Evolutionary conservation across 2,797 vertebrate species (phyloP).

Genomic region (Sebastes minor): DNA sequence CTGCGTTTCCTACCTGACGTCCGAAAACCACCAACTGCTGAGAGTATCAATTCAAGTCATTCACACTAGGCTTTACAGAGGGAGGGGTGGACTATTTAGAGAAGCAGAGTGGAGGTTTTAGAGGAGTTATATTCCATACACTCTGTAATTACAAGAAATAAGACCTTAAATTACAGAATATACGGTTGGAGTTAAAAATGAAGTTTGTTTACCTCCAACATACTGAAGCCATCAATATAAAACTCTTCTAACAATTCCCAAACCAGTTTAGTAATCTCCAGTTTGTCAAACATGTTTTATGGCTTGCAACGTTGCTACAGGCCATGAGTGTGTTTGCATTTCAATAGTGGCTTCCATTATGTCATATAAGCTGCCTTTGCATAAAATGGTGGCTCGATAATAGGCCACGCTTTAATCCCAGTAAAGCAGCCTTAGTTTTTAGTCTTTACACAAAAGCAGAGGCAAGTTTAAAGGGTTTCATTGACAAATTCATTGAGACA

Average conservation of each 20-base stretch:
- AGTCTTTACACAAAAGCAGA: background rate
- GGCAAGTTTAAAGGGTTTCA: background rate
- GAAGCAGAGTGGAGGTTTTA: conserved; percentile 50
- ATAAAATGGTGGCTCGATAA: conserved; percentile 22
- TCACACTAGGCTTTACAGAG: conserved; percentile 44
- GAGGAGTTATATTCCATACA: conserved; percentile 31
- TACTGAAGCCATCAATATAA: background rate
- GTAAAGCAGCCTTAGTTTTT: background rate
- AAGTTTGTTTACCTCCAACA: conserved; percentile 14
- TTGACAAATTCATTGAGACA: background rate
- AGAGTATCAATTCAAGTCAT: conserved; percentile 47
- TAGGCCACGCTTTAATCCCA: background rate
- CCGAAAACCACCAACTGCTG: conserved; percentile 45
- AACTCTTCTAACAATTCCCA: background rate
- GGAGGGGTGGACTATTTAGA: conserved; percentile 60
- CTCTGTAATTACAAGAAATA: conserved; percentile 65
- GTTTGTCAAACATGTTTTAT: conserved; percentile 10
- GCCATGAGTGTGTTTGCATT: conserved; percentile 27
- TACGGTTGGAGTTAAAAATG: conserved; percentile 46
- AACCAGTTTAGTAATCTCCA: background rate
- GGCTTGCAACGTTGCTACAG: background rate
- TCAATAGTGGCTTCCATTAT: conserved; percentile 18
- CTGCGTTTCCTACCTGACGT: conserved; percentile 34
- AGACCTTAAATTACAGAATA: conserved; percentile 63
- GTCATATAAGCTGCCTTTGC: background rate